Evolutionary conservation across 2,113 vertebrate genomes (phyloP), one percentile per base, ranked within the genome.

Genomic region (Geococcyx californianus): DNA sequence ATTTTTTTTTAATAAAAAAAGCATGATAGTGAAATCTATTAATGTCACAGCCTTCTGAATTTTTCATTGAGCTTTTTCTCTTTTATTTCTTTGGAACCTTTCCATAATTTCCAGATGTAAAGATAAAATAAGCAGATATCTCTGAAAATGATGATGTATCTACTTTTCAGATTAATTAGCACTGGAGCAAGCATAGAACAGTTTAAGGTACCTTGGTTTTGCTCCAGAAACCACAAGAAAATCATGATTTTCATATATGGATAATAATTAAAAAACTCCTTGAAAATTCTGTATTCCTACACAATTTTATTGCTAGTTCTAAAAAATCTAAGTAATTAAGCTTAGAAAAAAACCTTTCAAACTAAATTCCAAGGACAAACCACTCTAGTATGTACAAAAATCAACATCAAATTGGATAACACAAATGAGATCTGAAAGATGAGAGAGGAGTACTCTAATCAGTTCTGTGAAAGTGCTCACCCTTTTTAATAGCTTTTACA

Each of bases 401-500:
- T 78, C 87, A 94, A 56, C 70, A 82, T 42, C 52, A 88, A 52
- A 90, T 92, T 84, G 59, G 85, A 80, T 92, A 88, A 64, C 85
- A 64, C 69, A 84, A 94, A 93, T 75, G 83, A 88, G 72, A 92
- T 0, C 25, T 60, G 79, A 91, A 95, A 90, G 76, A 77, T 55
- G 45, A 87, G 84, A 91, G 56, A 93, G 63, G 49, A 90, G 31
- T 49, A 42, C 73, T 90, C 52, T 93, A 84, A 94, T 95, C 94
- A 96, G 56, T 40, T 86, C 83, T 78, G 76, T 75, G 92, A 82
- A 90, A 94, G 52, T 62, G 55, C 42, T 93, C 66, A 89, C 89
- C 68, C 86, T 84, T 97, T 94, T 89, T 96, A 91, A 93, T 68
- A 78, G 89, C 78, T 93, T 94, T 94, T 88, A 94, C 73, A 78